These are phyloP conservation scores for Chamaea fasciata DNA, from an alignment of 2,113 vertebrate genomes.

Conservation along the genomic window DNA sequence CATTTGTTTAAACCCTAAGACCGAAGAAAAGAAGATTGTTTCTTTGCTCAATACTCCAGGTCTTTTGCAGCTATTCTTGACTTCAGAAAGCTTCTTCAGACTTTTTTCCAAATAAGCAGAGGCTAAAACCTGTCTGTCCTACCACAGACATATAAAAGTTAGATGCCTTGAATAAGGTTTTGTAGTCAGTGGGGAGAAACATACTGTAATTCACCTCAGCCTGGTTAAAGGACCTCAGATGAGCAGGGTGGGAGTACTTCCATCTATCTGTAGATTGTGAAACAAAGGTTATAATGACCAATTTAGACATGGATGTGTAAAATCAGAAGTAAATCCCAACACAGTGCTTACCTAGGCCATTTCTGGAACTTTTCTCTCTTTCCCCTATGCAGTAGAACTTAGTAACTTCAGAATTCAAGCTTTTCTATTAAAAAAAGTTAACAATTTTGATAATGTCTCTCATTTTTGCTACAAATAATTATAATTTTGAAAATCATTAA, in stretches of 20 bases:
- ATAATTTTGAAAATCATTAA: not conserved
- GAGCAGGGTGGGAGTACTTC: not conserved
- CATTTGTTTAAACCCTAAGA: not conserved
- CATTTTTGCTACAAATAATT: not conserved
- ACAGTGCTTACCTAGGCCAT: not conserved
- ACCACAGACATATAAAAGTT: not conserved
- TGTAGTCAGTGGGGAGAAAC: not conserved
- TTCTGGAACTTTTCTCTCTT: not conserved
- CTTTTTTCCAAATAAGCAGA: not conserved
- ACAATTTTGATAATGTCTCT: not conserved
- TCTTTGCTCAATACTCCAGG: not conserved
- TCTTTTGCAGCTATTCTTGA: not conserved
- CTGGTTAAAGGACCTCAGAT: not conserved
- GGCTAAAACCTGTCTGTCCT: not conserved
- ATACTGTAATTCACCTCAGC: not conserved
- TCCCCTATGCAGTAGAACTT: not conserved
- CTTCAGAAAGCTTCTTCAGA: not conserved
- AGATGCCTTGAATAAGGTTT: not conserved
- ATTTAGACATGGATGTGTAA: not conserved
- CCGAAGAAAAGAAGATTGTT: not conserved
- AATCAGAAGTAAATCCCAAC: not conserved
- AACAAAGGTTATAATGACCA: not conserved
- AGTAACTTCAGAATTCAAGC: not conserved
- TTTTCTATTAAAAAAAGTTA: not conserved
- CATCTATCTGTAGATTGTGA: not conserved